Conservation (phyloP, 2,888 invertebrate species). For the Globia sparganii region DNA sequence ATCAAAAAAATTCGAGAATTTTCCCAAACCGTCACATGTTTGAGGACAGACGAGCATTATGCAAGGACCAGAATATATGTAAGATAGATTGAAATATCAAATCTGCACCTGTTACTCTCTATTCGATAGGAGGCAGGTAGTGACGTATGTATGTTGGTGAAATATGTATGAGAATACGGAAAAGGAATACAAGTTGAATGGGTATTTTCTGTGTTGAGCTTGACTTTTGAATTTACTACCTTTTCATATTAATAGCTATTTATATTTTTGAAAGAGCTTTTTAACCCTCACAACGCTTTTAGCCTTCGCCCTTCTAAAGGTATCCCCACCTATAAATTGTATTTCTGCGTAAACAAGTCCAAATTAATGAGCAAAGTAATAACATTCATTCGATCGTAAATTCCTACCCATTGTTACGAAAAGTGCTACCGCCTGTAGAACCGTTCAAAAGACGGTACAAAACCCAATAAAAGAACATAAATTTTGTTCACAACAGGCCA, state of each 20-base stretch:
- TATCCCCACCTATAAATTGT: conserved; percentile 15
- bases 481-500: conserved; percentile 59
- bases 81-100: conserved; percentile 61
- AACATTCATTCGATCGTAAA: conserved; percentile 56
- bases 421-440: conserved; percentile 52
- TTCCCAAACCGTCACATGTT: conserved; percentile 25
- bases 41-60: conserved; percentile 24
- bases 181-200: conserved; percentile 29
- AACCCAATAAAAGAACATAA: conserved; percentile 60
- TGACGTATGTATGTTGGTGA: conserved; percentile 31
- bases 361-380: conserved; percentile 56
- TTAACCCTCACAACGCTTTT: not conserved
- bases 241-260: not conserved
- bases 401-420: conserved; percentile 54
- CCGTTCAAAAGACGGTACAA: conserved; percentile 46
- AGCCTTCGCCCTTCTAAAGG: conserved; percentile 5
- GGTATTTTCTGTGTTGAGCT: conserved; percentile 7
- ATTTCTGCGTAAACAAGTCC: conserved; percentile 38
- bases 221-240: not conserved
- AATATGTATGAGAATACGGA: conserved; percentile 57
- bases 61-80: conserved; percentile 41
- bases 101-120: conserved; percentile 62
- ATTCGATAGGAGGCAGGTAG: conserved; percentile 11
- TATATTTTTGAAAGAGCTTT: not conserved
- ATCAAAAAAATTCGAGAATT: conserved; percentile 11